Base-by-base conservation (phyloP, 2,797 vertebrate genomes). In the Meda fulgida region DNA sequence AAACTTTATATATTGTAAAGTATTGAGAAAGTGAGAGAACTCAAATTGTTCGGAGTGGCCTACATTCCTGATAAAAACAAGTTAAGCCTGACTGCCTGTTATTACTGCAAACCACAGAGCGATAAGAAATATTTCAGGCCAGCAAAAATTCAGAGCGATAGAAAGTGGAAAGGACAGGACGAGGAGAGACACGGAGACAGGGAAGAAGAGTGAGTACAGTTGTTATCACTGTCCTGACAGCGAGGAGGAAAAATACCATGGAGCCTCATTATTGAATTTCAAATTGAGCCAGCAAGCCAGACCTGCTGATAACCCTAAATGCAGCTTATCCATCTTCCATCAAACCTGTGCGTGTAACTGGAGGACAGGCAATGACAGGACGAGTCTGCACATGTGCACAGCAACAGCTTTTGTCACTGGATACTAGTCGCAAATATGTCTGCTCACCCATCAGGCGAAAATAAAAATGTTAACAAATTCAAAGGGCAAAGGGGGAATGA, bases 251-350 rank as follows among this genome's bases (percentile, higher is more conserved):
- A 70, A 67, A 71, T 81, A 86, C 88, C 81, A 85, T 85, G 78
- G 86, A 87, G 77, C 60, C 71, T 88, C 76, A 86, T 88, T 90
- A 87, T 87, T 87, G 89, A 86, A 88, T 92, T 87, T 92, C 89
- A 92, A 88, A 89, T 86, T 21, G 77, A 90, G 87, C 89, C 78
- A 87, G 67, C 65, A 55, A 5, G 75, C 55, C 83, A 58, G 86
- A 81, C 89, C 83, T 81, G 76, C 88, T 88, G 89, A 91, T 92
- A 87, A 90, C 90, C 91, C 84, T 90, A 90, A 91, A 94, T 90
- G 90, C 90, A 92, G 88, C 91, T 70, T 60, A 80, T 75, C 76
- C 71, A 84, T 67, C 85, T 67, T 18, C 60, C 38, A 80, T 84
- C 81, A 72, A 70, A 82, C 84, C 63, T 80, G 69, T 16, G 31